Conservation (phyloP, 2,888 invertebrate genomes). For the Leucoptera coffeella region DNA sequence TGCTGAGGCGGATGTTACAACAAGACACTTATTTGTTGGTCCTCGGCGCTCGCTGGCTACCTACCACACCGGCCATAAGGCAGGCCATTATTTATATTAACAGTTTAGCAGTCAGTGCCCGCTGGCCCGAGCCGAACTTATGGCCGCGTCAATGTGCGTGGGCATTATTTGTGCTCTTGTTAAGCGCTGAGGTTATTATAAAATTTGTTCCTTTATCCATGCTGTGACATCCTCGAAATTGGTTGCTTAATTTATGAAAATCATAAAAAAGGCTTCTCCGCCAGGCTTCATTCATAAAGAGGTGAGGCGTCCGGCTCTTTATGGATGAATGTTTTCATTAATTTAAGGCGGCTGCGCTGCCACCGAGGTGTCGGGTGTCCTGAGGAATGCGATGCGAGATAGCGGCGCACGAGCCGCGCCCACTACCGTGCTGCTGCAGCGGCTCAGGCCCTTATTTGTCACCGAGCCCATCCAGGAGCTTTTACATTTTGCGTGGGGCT, state of each 20-base stretch:
- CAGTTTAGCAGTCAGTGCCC: conserved; percentile 50
- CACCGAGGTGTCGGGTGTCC: conserved; percentile 37
- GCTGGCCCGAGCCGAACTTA: conserved; percentile 36
- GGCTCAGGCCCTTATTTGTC: no score
- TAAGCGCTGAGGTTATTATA: conserved; percentile 52
- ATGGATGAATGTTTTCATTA: conserved; percentile 52
- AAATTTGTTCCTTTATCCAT: conserved; percentile 51
- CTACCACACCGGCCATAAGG: conserved; percentile 38
- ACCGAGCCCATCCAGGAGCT: no score
- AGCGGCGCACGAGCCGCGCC: conserved; percentile 8
- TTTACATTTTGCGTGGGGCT: no score
- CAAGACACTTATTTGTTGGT: conserved; percentile 46
- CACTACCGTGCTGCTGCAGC: neutral
- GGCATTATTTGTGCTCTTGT: conserved; percentile 52
- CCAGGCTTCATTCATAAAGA: conserved; percentile 56
- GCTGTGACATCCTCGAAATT: conserved; percentile 51
- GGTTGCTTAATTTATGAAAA: conserved; percentile 46
- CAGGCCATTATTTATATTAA: conserved; percentile 55
- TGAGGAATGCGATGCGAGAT: conserved; percentile 13
- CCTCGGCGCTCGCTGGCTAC: conserved; percentile 17
- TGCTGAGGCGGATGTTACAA: conserved; percentile 14
- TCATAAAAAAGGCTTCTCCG: conserved; percentile 49
- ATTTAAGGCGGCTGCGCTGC: conserved; percentile 39
- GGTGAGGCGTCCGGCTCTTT: conserved; percentile 51
- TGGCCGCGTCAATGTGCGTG: conserved; percentile 49